These are phyloP conservation scores for Euborellia annulipes DNA, from an alignment of 1,140 invertebrate species.

Conservation along the genomic window DNA sequence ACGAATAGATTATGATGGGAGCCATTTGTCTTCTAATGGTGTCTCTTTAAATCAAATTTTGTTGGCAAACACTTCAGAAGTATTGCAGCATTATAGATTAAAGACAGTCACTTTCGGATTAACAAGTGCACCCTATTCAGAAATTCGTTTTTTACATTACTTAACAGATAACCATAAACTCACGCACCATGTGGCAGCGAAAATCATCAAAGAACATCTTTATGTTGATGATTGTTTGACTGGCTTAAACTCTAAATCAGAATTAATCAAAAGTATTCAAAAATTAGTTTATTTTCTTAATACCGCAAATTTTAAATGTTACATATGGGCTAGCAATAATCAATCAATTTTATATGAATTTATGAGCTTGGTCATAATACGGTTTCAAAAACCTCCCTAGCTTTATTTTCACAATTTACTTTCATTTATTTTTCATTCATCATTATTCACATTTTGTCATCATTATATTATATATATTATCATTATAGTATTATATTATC, in stretches of 20 bases:
- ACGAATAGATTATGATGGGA: conserved; percentile 26
- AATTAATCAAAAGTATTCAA: conserved; percentile 1
- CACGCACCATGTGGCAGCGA: conserved; percentile 13
- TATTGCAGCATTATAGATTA: conserved; percentile 17
- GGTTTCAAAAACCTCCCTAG: too few relatives aligned
- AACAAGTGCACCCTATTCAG: conserved; percentile 8
- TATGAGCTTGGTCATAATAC: too few relatives aligned
- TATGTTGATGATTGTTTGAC: conserved; percentile 31
- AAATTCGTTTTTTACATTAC: conserved; percentile 8
- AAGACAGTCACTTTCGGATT: conserved; percentile 19
- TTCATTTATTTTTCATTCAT: too few relatives aligned
- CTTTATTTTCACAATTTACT: too few relatives aligned
- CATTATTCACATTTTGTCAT: too few relatives aligned
- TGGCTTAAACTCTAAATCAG: conserved; percentile 12
- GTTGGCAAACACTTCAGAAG: conserved; percentile 26
- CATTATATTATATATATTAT: too few relatives aligned
- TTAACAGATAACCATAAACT: conserved; percentile 13
- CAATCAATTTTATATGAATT: too few relatives aligned
- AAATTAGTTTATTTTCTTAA: conserved; percentile 6
- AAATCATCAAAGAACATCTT: conserved; percentile 23
- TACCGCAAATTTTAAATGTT: background rate
- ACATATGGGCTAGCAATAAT: conserved; percentile 7
- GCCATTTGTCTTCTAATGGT: conserved; percentile 19
- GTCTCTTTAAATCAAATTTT: conserved; percentile 26
- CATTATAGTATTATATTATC: too few relatives aligned